Percentiles rank a stretch among this genome's conserved stretches.
These are phyloP conservation scores for Poecile atricapillus DNA, from an alignment of 2,113 vertebrate genomes.

Conservation along the genomic window DNA sequence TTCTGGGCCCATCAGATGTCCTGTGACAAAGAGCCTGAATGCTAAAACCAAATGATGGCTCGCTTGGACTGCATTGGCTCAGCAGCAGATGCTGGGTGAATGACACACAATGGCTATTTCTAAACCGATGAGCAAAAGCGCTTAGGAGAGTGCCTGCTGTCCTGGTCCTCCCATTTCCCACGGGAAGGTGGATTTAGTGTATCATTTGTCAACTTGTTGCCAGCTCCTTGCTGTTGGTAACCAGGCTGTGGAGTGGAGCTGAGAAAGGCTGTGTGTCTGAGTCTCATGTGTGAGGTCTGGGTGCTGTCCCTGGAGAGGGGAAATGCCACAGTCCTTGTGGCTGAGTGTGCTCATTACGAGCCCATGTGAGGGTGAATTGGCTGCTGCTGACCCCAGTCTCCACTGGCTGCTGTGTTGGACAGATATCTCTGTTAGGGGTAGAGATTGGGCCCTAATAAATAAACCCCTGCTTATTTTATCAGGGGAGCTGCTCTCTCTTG, in stretches of 20 bases:
- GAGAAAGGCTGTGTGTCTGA: rapidly evolving
- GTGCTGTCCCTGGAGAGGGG: background rate
- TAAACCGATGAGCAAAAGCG: rapidly evolving
- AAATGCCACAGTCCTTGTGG: background rate
- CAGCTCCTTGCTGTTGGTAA: background rate
- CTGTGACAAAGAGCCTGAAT: background rate
- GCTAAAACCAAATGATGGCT: background rate
- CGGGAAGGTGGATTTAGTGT: background rate
- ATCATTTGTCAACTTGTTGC: background rate
- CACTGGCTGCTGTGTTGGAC: background rate
- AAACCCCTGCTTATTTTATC: background rate
- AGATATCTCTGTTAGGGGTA: background rate
- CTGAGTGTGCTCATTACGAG: background rate
- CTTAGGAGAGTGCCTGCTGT: rapidly evolving
- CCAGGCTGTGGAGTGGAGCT: background rate
- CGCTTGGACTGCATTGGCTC: background rate
- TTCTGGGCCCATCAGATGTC: background rate
- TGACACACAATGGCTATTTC: background rate
- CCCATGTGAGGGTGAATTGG: no score
- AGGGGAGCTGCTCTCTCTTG: background rate
- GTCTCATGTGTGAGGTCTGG: background rate
- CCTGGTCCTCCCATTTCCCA: background rate
- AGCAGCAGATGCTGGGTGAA: background rate
- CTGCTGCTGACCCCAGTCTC: background rate
- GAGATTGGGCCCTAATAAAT: background rate